Evolutionary conservation across 2,113 vertebrate species (phyloP).

Genomic region (Tachycineta bicolor): DNA sequence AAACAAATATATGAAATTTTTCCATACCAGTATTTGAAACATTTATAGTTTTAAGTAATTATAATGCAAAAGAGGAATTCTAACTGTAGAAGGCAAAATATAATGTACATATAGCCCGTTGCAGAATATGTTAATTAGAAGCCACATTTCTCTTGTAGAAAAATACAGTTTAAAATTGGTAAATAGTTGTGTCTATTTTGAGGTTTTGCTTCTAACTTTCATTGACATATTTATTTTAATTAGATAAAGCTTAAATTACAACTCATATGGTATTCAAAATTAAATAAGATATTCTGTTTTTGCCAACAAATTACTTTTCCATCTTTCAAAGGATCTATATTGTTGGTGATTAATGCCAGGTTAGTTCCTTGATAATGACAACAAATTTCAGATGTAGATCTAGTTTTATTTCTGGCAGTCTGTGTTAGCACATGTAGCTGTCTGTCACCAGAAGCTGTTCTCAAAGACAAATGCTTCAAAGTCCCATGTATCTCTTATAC

Average conservation of each 20-base stretch:
- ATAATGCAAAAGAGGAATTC: background rate
- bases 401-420: background rate
- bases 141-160: accelerated
- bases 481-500: background rate
- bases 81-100: background rate
- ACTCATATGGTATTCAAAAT: background rate
- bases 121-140: background rate
- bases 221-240: background rate
- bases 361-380: background rate
- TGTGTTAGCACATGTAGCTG: background rate
- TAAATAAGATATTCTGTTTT: background rate
- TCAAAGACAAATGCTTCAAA: background rate
- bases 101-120: background rate
- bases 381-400: background rate
- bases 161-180: background rate
- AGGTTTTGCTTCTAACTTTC: background rate
- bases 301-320: background rate
- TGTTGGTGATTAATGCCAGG: background rate
- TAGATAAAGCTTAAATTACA: background rate
- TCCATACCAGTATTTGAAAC: background rate
- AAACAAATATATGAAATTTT: background rate
- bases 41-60: background rate
- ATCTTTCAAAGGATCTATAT: background rate
- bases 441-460: background rate
- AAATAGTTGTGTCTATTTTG: background rate